Base-by-base conservation (phyloP, 2,888 invertebrate genomes). In the Adela reaumurella region DNA sequence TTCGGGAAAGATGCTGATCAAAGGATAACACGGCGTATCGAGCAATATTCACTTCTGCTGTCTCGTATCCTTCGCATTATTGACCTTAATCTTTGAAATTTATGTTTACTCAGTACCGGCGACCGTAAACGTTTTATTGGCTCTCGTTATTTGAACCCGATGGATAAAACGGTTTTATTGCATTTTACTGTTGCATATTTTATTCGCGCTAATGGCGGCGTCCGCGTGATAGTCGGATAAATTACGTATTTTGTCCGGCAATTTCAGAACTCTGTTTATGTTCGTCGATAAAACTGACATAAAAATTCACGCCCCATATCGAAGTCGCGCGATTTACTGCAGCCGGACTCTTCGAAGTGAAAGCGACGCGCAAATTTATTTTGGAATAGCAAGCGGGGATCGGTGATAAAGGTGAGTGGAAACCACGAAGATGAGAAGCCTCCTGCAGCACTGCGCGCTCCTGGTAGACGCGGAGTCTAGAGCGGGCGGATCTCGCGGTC, bases 81-180 rank as follows among this genome's bases (percentile, higher is more conserved):
- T 73, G 73, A 72, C 73, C 72, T 72, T 74, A 74, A 74, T 73
- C 71, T 72, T 62, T 61, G 65, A 64, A 72, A 73, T 73, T 70
- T 73, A 74, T 70, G 68, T 68, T 65, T 68, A 71, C 72, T 68
- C 62, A 65, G 68, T 67, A 64, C 68, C 64, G 58, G 68, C 63
- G 65, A 63, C 69, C 68, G 70, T 74, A 71, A 70, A 68, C 61
- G 70, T 71, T 71, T 74, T 74, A 73, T 72, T 70, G 66, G 64
- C 65, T 66, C 62, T 67, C 66, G 67, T 70, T 71, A 68, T 64
- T 67, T 67, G 65, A 67, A 66, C 61, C 63, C 60, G 63, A 35
- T 63, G 61, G 59, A 60, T 64, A 65, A 62, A 60, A 59, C 58
- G 57, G 50, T 62, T 63, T 62, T 62, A 65, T 63, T 61, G 59